Percentiles rank a stretch among this genome's conserved stretches.
Conservation (phyloP, 2,888 invertebrate genomes). For the Orthonychiurus folsomi region DNA sequence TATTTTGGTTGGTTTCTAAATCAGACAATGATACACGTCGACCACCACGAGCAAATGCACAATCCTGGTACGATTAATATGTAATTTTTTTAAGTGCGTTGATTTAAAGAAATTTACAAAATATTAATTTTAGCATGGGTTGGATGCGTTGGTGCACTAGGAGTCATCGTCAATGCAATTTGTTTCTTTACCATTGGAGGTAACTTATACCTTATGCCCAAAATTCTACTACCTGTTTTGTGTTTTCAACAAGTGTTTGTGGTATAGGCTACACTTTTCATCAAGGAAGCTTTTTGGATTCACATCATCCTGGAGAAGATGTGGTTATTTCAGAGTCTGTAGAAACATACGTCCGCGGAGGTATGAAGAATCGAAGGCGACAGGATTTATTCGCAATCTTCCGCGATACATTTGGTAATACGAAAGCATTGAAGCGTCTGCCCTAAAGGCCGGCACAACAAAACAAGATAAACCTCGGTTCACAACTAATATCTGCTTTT, state of each 20-base stretch:
- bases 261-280: constrained; percentile 57
- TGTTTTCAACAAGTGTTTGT: constrained; percentile 5
- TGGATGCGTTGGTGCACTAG: constrained; percentile 59
- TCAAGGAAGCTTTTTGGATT: constrained; percentile 56
- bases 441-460: no score
- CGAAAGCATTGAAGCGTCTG: constrained; percentile 5
- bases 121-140: no score
- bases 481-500: no score
- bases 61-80: no score
- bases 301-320: constrained; percentile 36
- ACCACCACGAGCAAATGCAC: constrained; percentile 59
- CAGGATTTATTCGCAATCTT: constrained; percentile 55
- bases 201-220: constrained; percentile 42
- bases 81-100: no score
- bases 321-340: constrained; percentile 32
- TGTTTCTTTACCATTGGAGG: constrained; percentile 74
- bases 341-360: constrained; percentile 23
- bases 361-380: constrained; percentile 41
- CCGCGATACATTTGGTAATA: constrained; percentile 54
- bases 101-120: no score
- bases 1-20: no score
- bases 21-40: constrained; percentile 38
- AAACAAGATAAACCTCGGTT: no score
- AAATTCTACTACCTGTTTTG: background rate
- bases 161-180: constrained; percentile 64